phyloP scores from a whole-genome alignment of 2,113 vertebrate species.

The Oreochromis aureus region DNA sequence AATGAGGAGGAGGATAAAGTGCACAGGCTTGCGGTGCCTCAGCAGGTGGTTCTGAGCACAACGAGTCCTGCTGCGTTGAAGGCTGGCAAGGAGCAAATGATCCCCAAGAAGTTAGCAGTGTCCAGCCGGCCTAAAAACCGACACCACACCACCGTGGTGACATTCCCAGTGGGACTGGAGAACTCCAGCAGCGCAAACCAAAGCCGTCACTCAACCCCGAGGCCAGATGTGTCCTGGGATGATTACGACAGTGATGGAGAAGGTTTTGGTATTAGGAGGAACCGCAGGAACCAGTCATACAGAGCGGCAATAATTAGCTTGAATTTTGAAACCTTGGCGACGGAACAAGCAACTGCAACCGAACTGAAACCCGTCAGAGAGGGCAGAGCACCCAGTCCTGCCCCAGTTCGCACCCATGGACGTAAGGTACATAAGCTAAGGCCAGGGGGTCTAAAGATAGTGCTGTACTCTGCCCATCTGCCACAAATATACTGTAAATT shows the following conservation, averaged over 20 bases:
- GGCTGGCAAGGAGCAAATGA: slow-evolving; percentile 83
- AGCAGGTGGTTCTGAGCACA: slow-evolving; percentile 78
- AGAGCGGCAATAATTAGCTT: slow-evolving; percentile 79
- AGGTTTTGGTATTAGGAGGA: slow-evolving; percentile 68
- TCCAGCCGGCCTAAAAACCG: slow-evolving; percentile 72
- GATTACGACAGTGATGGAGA: slow-evolving; percentile 69
- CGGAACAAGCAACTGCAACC: neutral
- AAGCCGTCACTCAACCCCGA: slow-evolving; percentile 14
- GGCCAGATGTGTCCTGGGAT: slow-evolving; percentile 66
- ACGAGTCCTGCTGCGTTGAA: slow-evolving; percentile 76
- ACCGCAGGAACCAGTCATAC: slow-evolving; percentile 88
- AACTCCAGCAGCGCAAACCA: neutral
- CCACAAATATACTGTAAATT: neutral
- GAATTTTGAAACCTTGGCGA: neutral
- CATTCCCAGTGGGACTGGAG: slow-evolving; percentile 45
- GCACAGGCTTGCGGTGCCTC: neutral
- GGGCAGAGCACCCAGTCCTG: slow-evolving; percentile 25
- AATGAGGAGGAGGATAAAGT: neutral
- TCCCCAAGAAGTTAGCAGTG: slow-evolving; percentile 80
- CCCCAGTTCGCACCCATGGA: slow-evolving; percentile 17
- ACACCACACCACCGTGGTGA: slow-evolving; percentile 81
- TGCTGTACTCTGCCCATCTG: neutral
- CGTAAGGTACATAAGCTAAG: slow-evolving; percentile 48
- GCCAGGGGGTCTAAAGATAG: neutral
- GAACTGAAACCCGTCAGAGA: slow-evolving; percentile 67